Evolutionary conservation across 2,113 vertebrate genomes (phyloP).

Genomic region (Macroglossus sobrinus): DNA sequence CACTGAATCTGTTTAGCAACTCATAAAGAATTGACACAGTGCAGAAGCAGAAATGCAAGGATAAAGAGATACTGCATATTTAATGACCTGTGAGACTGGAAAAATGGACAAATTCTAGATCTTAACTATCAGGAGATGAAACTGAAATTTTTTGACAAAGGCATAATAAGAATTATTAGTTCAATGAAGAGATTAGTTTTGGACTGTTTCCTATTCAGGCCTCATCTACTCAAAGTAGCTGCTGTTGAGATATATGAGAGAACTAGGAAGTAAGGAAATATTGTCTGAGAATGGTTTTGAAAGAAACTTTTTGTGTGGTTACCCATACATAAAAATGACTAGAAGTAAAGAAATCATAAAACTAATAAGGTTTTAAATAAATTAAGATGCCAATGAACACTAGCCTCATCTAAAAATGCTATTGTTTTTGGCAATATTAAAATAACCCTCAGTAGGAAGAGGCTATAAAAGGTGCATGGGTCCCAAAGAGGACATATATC

Average conservation of each 20-base stretch:
- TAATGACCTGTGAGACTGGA: not conserved
- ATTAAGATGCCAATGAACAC: not conserved
- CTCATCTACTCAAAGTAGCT: not conserved
- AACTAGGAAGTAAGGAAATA: not conserved
- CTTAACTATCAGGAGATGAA: not conserved
- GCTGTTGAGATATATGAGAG: too few species aligned
- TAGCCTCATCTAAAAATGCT: not conserved
- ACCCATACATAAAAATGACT: not conserved
- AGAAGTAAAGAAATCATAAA: not conserved
- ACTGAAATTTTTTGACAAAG: not conserved
- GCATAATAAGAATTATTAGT: not conserved
- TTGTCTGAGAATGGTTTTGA: not conserved
- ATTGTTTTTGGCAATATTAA: not conserved
- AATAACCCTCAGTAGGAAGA: not conserved
- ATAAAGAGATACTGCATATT: not conserved
- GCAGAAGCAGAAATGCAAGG: not conserved
- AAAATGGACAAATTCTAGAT: not conserved
- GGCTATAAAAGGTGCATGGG: not conserved
- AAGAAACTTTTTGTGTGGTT: not conserved
- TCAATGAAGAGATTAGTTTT: not conserved
- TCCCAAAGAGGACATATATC: not conserved
- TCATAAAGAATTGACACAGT: not conserved
- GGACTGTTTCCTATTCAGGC: not conserved
- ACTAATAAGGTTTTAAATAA: not conserved
- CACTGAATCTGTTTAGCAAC: not conserved